Evolutionary conservation across 2,113 vertebrate species (phyloP), one percentile per base, ranked within the genome.

Genomic region (Poicephalus gulielmi): DNA sequence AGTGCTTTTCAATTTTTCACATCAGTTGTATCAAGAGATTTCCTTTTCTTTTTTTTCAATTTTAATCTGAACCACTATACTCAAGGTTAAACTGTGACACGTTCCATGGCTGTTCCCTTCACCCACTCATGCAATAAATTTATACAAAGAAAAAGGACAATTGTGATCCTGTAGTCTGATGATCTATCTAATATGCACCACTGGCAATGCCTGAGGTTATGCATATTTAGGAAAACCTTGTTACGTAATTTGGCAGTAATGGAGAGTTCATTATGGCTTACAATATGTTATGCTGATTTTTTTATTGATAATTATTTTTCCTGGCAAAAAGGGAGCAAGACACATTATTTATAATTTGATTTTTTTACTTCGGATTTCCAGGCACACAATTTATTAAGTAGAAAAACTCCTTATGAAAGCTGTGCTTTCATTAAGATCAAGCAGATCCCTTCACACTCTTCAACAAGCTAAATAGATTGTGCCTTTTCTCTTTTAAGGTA

Each of bases 271-370:
- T 80, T 59, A 57, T 16, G 18, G 7, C 19, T 19, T 90, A 86
- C 66, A 59, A 16, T 44, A 64, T 57, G 12, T 47, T 22, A 9
- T 53, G 3, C 4, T 6, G 8, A n/a, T 37, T 5, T 47, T 25
- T 76, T 47, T 35, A 69, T 68, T 69, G 10, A 14, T 37, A 59
- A 63, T 14, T 31, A 28, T 8, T 1, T 53, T 41, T 39, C 37
- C 23, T 37, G 19, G 9, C 0, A 13, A 47, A 43, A 31, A 37
- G 4, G 9, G 57, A 57, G 0, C 19, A 52, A 55, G 1, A 0
- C 14, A 31, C 4, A 18, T 44, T 35, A 66, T 44, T 70, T 50
- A 13, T 60, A 24, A 28, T 63, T 41, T 50, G 0, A 43, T 14
- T 79, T 89, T 6, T 79, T 87, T 43, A 46, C 25, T 37, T 24